Base-by-base conservation (phyloP, 1,140 invertebrate species). In the Alviniconcha marisindica region DNA sequence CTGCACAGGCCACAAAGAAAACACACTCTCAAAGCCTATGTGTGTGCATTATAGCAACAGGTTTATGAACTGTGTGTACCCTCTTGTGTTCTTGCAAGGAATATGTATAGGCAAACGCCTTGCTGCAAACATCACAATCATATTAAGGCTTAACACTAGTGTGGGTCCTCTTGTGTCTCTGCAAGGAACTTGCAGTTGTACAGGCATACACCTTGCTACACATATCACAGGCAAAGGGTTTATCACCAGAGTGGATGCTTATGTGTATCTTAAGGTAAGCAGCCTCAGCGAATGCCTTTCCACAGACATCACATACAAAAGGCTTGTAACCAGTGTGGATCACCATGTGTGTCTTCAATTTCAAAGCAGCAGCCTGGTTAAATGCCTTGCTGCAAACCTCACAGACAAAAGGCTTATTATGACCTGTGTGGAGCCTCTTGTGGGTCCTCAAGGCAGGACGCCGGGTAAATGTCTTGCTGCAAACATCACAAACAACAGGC, bases 91-190 rank as follows among this genome's bases (percentile, higher is more conserved):
- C 96, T 95, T 92, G 96, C 94, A 94, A 95, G 91, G 97, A 97
- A 89, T 97, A 97, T 91, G 97, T 97, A 44, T 97, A 94, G 77
- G 96, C 97, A 91, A 98, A 98, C 91, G 96, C 96, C 66, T 96
- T 96, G 10, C 97, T 96, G 92, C 97, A 98, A 91, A 96, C 96
- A 89, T 97, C 31, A 54, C 83, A 84, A 48, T 73, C 73, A n/a
- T n/a, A n/a, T n/a, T n/a, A 60, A n/a, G 54, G 54, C 54, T 60
- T 60, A 0, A n/a, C 21, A 60, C 54, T n/a, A n/a, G 54, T 21
- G 21, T 60, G 54, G 0, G 54, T 60, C 54, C 21, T 18, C 28
- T 60, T 14, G 21, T 60, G 54, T 18, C 54, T 18, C 0, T 5
- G 5, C 12, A 60, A n/a, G 54, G 21, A n/a, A n/a, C 21, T n/a